Percentiles rank a stretch among this genome's conserved stretches.
Evolutionary conservation across 1,140 invertebrate genomes (phyloP).

Genomic region (Leptinotarsa defecta): DNA sequence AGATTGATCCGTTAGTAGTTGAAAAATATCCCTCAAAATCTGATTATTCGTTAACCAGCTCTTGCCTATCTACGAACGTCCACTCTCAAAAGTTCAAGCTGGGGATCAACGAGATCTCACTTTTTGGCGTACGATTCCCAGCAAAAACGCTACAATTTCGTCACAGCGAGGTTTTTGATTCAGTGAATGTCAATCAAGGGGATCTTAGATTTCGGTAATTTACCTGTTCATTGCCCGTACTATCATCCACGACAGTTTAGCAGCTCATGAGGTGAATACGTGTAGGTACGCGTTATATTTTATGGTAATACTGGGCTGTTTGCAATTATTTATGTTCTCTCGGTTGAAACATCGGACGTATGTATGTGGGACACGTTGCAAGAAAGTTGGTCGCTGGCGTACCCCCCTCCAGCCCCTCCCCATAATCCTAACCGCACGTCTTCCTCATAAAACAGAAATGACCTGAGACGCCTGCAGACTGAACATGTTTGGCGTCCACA

Average conservation of each 20-base stretch:
- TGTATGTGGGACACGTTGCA: neutral
- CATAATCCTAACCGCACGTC: neutral
- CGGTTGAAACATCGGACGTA: neutral
- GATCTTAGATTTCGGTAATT: too few relatives aligned
- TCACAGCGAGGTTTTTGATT: too few relatives aligned
- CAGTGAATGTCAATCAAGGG: too few relatives aligned
- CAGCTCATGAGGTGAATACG: neutral
- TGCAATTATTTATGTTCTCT: slow-evolving; percentile 1
- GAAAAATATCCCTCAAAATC: too few relatives aligned
- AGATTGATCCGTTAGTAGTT: too few relatives aligned
- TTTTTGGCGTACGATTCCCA: too few relatives aligned
- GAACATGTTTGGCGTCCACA: neutral
- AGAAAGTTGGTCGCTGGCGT: neutral
- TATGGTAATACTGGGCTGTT: neutral
- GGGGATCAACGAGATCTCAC: too few relatives aligned
- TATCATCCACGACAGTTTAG: neutral
- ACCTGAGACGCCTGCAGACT: neutral
- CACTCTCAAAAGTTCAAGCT: too few relatives aligned
- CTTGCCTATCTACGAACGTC: too few relatives aligned
- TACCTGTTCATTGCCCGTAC: neutral
- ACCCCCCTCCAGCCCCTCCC: neutral
- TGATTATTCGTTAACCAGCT: too few relatives aligned
- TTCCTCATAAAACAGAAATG: neutral
- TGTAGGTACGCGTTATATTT: neutral
- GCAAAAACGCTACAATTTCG: too few relatives aligned